A percentile compares a stretch with the other conserved stretches of the same genome.
Evolutionary conservation across 2,888 invertebrate species (phyloP).

Genomic region (Didymodactylos carnosus): DNA sequence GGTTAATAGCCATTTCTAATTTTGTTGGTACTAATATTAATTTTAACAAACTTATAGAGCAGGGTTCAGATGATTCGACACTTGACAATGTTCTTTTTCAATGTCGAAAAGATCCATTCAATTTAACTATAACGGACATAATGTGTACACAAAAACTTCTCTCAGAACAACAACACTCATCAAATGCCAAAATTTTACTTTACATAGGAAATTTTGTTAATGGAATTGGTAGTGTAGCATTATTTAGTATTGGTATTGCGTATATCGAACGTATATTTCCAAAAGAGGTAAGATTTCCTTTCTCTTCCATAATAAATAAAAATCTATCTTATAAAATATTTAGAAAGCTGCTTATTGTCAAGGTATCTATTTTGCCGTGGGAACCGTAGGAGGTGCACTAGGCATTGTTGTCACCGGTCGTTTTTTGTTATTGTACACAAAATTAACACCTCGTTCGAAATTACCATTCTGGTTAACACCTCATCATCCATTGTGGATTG

Average conservation of each 20-base stretch:
- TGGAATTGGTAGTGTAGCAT: conserved; percentile 10
- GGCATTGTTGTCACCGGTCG: conserved; percentile 8
- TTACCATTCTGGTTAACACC: neutral
- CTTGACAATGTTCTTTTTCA: neutral
- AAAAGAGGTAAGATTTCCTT: no score
- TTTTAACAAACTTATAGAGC: neutral
- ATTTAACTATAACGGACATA: no score
- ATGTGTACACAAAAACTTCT: no score
- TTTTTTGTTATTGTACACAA: neutral
- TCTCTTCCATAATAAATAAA: no score
- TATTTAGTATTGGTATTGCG: conserved; percentile 3
- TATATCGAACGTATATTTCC: conserved; percentile 6
- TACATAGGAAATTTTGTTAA: conserved; percentile 1
- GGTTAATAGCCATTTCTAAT: neutral
- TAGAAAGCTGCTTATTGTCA: conserved; percentile 4
- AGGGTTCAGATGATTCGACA: neutral
- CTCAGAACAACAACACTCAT: no score
- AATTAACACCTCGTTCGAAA: neutral
- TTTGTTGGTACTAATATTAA: neutral
- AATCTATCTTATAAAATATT: no score
- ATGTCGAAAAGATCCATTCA: neutral
- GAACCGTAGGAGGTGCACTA: conserved; percentile 5
- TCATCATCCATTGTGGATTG: neutral
- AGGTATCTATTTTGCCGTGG: conserved; percentile 11
- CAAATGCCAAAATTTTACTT: neutral